A percentile compares a stretch with the other conserved stretches of the same genome.
Evolutionary conservation across 2,113 vertebrate genomes (phyloP).

Genomic region (Hypocryptadius cinnamomeus): DNA sequence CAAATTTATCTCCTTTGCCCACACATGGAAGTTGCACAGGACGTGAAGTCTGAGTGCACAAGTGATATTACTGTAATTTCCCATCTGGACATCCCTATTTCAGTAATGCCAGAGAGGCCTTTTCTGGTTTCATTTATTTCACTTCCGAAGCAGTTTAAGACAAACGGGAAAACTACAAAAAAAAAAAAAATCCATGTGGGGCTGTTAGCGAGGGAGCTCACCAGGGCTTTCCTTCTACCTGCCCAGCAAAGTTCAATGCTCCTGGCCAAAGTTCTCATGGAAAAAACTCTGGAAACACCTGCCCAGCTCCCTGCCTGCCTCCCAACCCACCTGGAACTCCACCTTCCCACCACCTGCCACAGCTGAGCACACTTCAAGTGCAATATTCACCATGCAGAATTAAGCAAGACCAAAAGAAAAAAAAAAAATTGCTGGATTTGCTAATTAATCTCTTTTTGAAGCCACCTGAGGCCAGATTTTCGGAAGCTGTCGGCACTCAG

Average conservation of each 20-base stretch:
- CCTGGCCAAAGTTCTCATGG: background rate
- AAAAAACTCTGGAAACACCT: background rate
- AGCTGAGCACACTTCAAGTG: background rate
- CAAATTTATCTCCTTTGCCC: slow-evolving; percentile 14
- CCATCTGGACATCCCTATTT: slow-evolving; percentile 18
- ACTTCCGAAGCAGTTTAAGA: slow-evolving; percentile 35
- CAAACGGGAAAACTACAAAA: background rate
- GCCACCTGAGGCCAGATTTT: background rate
- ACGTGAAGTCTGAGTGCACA: background rate
- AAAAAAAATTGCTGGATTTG: background rate
- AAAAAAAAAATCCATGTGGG: background rate
- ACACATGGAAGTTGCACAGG: slow-evolving; percentile 10
- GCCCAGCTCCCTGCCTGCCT: background rate
- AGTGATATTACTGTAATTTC: slow-evolving; percentile 15
- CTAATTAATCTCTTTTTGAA: background rate
- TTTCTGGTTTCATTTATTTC: slow-evolving; percentile 28
- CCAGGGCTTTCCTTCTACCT: background rate
- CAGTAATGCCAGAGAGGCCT: background rate
- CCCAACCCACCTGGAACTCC: background rate
- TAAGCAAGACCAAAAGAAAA: background rate
- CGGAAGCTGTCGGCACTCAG: background rate
- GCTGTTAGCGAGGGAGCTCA: background rate
- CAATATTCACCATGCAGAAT: background rate
- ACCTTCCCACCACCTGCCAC: background rate
- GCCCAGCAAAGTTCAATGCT: background rate